phyloP scores from a whole-genome alignment of 2,888 invertebrate genomes.

The Esperia sulphurella region DNA sequence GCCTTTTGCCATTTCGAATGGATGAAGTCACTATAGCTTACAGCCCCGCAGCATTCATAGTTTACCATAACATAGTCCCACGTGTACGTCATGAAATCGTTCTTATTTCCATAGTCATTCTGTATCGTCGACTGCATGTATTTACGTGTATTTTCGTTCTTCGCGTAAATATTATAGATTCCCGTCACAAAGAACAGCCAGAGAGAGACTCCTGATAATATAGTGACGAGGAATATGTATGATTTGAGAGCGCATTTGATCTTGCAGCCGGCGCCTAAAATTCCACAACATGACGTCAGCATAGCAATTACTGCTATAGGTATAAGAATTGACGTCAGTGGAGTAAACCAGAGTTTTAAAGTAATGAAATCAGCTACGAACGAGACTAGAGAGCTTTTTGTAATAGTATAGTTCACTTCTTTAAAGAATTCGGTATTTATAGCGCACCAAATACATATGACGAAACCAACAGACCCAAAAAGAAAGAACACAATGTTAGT shows the following conservation, averaged over 20 bases:
- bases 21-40: constrained; percentile 47
- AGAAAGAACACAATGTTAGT: constrained; percentile 58
- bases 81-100: constrained; percentile 51
- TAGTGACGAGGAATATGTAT: constrained; percentile 54
- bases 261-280: constrained; percentile 61
- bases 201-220: constrained; percentile 38
- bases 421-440: constrained; percentile 59
- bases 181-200: constrained; percentile 60
- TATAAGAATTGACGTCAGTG: constrained; percentile 51
- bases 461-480: constrained; percentile 37
- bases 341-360: constrained; percentile 53
- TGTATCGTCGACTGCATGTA: constrained; percentile 39
- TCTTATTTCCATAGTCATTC: constrained; percentile 50
- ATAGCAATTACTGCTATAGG: constrained; percentile 44
- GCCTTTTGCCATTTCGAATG: constrained; percentile 46
- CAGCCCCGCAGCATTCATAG: constrained; percentile 60
- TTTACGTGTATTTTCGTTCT: constrained; percentile 38
- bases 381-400: constrained; percentile 47
- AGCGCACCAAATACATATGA: constrained; percentile 60
- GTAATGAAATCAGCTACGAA: constrained; percentile 53
- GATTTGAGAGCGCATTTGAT: constrained; percentile 60
- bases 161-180: constrained; percentile 55
- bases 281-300: constrained; percentile 63
- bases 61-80: constrained; percentile 60
- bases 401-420: constrained; percentile 62